phyloP scores from a whole-genome alignment of 2,888 invertebrate species.

The Chloroclysta siterata region DNA sequence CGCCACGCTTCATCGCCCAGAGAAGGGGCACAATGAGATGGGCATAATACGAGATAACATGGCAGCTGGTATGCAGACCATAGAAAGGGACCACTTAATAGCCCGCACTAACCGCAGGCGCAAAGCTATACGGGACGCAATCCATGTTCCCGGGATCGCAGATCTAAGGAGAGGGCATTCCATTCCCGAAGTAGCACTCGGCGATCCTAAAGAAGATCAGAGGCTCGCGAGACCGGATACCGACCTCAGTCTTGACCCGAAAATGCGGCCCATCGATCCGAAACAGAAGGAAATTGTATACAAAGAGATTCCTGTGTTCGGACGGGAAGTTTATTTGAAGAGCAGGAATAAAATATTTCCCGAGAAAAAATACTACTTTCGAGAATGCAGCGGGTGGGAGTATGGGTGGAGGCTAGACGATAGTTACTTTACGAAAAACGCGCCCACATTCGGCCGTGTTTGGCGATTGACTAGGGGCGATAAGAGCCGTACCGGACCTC shows the following conservation, averaged over 20 bases:
- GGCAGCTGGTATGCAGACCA: slow-evolving; percentile 49
- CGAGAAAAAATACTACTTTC: slow-evolving; percentile 59
- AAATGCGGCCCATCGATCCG: slow-evolving; percentile 56
- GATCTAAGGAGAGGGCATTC: slow-evolving; percentile 54
- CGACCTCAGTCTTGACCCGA: slow-evolving; percentile 50
- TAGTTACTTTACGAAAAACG: slow-evolving; percentile 47
- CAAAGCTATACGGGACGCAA: slow-evolving; percentile 48
- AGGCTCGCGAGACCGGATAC: slow-evolving; percentile 52
- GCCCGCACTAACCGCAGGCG: slow-evolving; percentile 47
- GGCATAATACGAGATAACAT: slow-evolving; percentile 41
- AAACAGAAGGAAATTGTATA: slow-evolving; percentile 51
- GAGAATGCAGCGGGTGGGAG: slow-evolving; percentile 48
- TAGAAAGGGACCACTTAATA: slow-evolving; percentile 48
- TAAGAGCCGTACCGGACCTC: slow-evolving; percentile 54
- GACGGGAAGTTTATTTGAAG: slow-evolving; percentile 55
- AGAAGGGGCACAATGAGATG: slow-evolving; percentile 50
- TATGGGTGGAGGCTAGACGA: slow-evolving; percentile 61
- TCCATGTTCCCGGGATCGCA: slow-evolving; percentile 43
- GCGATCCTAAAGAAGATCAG: slow-evolving; percentile 55
- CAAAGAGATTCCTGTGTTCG: slow-evolving; percentile 54
- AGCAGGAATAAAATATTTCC: slow-evolving; percentile 49
- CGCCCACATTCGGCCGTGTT: slow-evolving; percentile 48
- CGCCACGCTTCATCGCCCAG: slow-evolving; percentile 50
- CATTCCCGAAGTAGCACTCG: slow-evolving; percentile 55
- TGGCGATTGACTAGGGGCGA: slow-evolving; percentile 49